Evolutionary conservation across 2,888 invertebrate genomes (phyloP), one percentile per base, ranked within the genome.

Genomic region (Parapristionchus giblindavisi): DNA sequence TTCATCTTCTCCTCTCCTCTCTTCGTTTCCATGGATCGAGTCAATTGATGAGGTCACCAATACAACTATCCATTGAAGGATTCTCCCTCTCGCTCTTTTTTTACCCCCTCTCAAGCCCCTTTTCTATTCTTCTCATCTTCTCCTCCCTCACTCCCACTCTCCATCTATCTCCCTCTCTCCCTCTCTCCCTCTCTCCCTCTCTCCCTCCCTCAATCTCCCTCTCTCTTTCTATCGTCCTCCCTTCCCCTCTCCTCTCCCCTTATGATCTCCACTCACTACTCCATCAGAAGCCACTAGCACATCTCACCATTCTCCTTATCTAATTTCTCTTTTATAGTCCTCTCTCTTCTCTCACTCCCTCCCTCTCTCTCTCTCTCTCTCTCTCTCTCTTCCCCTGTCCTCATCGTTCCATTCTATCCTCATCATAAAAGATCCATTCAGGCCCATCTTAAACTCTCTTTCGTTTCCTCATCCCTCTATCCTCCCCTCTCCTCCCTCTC

Each of bases 271-370:
- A n/a, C 61, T 71, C 56, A 38, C 65, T 70, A 71, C 66, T 63
- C 65, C 78, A 21, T 27, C 21, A 8, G 6, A 17, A 14, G 32
- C 34, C 56, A 5, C 32, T 32, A 11, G 32, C 21, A 21, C 21
- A 24, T 73, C 70, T 60, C 72, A 73, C 60, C 72, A 68, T 76
- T 76, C 66, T 76, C 76, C 76, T 73, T 61, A 71, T 73, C 73
- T 73, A 76, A 66, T 32, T 8, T 27, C 66, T 68, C 36, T 27
- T 54, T 29, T 38, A 29, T 61, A 34, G 24, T 52, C 36, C 34
- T 54, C 36, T 58, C 70, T n/a, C 58, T 38, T 40, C 54, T 54
- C 68, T 51, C 52, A 34, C 65, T 75, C 66, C 56, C 75, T 34
- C 48, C 52, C 54, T 54, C 68, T 51, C 52, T 48, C 65, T 75